These are phyloP conservation scores for Ptychobarbus kaznakovi DNA, from an alignment of 2,797 vertebrate genomes.

Conservation along the genomic window DNA sequence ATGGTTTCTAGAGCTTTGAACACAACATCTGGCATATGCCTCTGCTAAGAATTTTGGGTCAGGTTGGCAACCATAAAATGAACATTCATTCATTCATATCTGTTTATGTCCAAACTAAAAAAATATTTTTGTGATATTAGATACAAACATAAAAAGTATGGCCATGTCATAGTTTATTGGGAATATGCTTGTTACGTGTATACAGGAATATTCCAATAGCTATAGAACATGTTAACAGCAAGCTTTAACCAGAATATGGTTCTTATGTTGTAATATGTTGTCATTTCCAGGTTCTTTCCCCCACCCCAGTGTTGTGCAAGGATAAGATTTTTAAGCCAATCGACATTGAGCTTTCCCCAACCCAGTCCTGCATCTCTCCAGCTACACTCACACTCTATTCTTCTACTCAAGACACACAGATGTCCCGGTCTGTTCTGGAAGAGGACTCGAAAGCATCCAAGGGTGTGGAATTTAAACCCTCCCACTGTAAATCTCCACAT, in stretches of 20 bases:
- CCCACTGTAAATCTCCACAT: neutral
- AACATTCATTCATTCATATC: neutral
- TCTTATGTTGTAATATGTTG: neutral
- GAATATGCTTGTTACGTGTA: neutral
- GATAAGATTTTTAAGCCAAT: conserved; percentile 48
- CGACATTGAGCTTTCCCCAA: conserved; percentile 8
- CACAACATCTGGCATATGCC: neutral
- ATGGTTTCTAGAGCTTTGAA: neutral
- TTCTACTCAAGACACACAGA: conserved; percentile 5
- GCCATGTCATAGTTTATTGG: neutral
- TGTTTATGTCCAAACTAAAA: neutral
- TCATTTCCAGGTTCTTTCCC: conserved; percentile 67
- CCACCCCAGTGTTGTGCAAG: conserved; percentile 77
- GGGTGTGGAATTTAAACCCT: conserved; percentile 34
- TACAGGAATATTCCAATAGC: neutral
- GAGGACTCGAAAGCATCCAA: neutral
- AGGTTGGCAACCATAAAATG: neutral
- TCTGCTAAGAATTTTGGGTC: neutral
- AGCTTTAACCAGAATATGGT: neutral
- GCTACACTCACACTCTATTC: neutral
- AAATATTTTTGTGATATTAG: neutral
- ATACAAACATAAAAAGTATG: neutral
- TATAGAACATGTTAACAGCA: neutral
- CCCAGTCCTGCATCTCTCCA: conserved; percentile 48
- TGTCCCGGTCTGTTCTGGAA: conserved; percentile 1